Evolutionary conservation across 1,140 invertebrate species (phyloP).

Genomic region (Brachionus manjavacas): DNA sequence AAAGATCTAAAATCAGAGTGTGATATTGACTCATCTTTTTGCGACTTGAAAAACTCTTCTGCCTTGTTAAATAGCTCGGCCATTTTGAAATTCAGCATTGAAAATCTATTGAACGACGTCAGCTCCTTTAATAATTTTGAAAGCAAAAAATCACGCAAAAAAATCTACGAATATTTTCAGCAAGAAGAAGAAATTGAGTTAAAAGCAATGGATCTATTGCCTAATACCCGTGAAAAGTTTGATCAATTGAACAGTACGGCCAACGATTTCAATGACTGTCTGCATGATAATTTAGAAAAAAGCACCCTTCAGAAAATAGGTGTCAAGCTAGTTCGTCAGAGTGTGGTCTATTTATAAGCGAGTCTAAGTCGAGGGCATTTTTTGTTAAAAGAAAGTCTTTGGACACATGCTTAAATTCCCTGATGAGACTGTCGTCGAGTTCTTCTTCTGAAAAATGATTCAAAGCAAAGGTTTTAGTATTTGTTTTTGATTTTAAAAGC

Average conservation of each 20-base stretch:
- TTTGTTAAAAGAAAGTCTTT: background rate
- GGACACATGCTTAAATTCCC: background rate
- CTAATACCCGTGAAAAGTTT: background rate
- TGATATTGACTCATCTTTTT: background rate
- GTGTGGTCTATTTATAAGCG: background rate
- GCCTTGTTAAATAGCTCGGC: background rate
- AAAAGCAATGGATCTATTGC: background rate
- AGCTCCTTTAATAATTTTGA: background rate
- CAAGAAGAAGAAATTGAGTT: background rate
- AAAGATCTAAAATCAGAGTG: background rate
- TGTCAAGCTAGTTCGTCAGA: background rate
- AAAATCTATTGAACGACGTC: background rate
- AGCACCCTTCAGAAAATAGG: background rate
- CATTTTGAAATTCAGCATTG: background rate
- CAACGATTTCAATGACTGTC: background rate
- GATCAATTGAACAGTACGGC: background rate
- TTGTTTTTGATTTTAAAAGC: no score
- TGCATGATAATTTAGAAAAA: background rate
- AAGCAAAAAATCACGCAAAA: background rate
- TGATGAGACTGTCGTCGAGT: background rate
- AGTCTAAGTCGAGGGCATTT: background rate
- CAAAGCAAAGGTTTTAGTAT: no score
- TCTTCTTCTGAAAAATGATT: background rate
- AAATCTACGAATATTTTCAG: conserved; percentile 21
- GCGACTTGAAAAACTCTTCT: background rate